A percentile compares a stretch with the other conserved stretches of the same genome.
Evolutionary conservation across 2,113 vertebrate species (phyloP).

Genomic region (Myotis lucifugus): DNA sequence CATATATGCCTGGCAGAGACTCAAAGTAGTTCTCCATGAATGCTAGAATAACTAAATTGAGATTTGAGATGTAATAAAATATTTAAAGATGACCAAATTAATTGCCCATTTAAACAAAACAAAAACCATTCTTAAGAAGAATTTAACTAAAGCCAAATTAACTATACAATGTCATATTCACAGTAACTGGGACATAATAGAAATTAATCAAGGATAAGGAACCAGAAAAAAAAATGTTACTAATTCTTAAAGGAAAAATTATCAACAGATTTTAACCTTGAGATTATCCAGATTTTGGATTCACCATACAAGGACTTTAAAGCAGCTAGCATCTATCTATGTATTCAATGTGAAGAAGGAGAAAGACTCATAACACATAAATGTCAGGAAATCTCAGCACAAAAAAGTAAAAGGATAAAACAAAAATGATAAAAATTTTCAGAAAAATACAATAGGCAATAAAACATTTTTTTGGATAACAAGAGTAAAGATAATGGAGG

Average conservation of each 20-base stretch:
- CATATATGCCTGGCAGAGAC: not conserved
- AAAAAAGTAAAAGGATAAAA: not conserved
- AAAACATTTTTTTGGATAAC: not conserved
- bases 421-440: not conserved
- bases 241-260: not conserved
- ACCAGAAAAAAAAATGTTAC: not conserved
- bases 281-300: not conserved
- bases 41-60: not conserved
- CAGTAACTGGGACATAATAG: not conserved
- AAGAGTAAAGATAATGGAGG: not conserved
- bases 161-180: not conserved
- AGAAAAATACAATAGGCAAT: not conserved
- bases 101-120: not conserved
- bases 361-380: not conserved
- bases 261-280: not conserved
- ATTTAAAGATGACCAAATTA: not conserved
- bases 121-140: not conserved
- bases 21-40: not conserved
- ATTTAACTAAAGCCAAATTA: not conserved
- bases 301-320: not conserved
- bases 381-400: not conserved
- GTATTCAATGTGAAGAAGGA: not conserved
- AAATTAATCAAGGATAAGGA: not conserved
- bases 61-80: not conserved
- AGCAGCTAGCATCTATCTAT: not conserved